A percentile compares a stretch with the other conserved stretches of the same genome.
Conservation (phyloP, 2,797 vertebrate genomes). For the Mallotus villosus region DNA sequence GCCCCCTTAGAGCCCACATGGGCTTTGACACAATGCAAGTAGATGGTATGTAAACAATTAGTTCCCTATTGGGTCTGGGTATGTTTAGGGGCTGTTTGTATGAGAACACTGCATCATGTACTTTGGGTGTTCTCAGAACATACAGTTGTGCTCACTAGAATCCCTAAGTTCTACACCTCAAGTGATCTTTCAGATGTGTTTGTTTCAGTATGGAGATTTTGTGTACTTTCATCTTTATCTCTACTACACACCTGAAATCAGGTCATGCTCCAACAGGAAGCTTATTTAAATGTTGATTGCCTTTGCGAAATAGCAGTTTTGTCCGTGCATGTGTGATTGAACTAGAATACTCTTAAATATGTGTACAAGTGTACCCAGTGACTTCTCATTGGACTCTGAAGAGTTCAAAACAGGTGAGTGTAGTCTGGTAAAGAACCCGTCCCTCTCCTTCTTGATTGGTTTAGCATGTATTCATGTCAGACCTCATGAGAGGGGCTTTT, state of each 20-base stretch:
- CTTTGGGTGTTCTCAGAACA: background rate
- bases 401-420: background rate
- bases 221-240: background rate
- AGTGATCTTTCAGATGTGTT: too few species aligned
- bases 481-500: background rate
- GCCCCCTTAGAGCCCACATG: background rate
- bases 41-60: background rate
- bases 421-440: background rate
- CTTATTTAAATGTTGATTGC: background rate
- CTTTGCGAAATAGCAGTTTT: background rate
- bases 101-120: background rate
- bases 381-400: background rate
- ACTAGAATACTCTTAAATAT: background rate
- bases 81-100: background rate
- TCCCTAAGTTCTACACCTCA: background rate
- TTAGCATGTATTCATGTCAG: conserved; percentile 3
- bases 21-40: background rate
- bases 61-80: background rate
- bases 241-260: background rate
- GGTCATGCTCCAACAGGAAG: background rate
- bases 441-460: conserved; percentile 4
- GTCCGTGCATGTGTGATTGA: background rate
- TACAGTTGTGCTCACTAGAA: background rate
- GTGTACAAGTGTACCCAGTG: background rate
- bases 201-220: too few species aligned